Evolutionary conservation across 2,888 invertebrate genomes (phyloP).

Genomic region (Agrochola lota): DNA sequence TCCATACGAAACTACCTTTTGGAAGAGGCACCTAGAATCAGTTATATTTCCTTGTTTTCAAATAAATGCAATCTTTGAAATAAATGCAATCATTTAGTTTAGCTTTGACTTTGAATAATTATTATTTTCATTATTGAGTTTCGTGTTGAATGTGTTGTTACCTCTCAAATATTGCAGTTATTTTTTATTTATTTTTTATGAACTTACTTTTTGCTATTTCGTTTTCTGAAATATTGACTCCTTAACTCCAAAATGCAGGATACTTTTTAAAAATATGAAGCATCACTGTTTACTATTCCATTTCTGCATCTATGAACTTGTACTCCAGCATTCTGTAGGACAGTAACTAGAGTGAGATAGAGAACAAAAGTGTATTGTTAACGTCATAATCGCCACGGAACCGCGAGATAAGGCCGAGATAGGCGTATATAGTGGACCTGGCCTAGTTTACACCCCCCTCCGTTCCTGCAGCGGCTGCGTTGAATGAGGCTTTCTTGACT

Average conservation of each 20-base stretch:
- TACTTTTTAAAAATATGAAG: neutral
- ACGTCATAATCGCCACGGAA: conserved; percentile 77
- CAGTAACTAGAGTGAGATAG: conserved; percentile 59
- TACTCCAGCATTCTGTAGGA: conserved; percentile 35
- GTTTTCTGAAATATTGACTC: neutral
- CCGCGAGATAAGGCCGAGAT: conserved; percentile 72
- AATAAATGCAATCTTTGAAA: no score
- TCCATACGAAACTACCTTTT: no score
- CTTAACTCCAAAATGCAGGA: neutral
- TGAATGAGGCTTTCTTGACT: conserved; percentile 71
- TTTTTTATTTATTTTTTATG: neutral
- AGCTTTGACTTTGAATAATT: neutral
- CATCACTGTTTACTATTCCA: neutral
- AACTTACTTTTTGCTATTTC: neutral
- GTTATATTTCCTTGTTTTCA: no score
- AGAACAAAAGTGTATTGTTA: conserved; percentile 74
- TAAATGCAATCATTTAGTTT: neutral
- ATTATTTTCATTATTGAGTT: neutral
- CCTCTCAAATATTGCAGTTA: neutral
- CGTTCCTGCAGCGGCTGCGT: conserved; percentile 60
- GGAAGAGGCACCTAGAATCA: no score
- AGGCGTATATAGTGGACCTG: conserved; percentile 71
- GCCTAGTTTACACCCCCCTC: conserved; percentile 76
- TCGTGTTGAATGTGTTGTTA: neutral
- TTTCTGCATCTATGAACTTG: conserved; percentile 44